Conservation (phyloP, 2,113 vertebrate species). For the Uropsilus gracilis region DNA sequence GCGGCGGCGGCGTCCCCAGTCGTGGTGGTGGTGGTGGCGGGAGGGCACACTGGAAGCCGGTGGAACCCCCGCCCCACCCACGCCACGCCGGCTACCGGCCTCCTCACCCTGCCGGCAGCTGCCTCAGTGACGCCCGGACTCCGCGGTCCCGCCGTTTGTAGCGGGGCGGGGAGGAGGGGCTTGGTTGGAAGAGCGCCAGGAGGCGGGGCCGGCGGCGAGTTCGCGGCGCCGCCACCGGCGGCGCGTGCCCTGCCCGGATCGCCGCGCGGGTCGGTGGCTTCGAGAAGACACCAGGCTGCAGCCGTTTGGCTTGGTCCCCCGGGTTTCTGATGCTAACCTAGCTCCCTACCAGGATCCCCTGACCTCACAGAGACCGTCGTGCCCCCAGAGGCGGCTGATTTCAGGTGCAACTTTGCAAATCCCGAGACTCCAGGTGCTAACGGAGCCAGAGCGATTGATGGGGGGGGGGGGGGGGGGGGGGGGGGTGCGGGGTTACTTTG, state of each 20-base stretch:
- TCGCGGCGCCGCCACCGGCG: slow-evolving; percentile 20
- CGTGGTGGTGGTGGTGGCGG: slow-evolving; percentile 12
- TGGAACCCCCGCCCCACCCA: slow-evolving; percentile 53
- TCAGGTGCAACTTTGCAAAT: slow-evolving; percentile 68
- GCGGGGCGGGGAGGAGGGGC: slow-evolving; percentile 76
- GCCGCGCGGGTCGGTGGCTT: neutral
- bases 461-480: no score
- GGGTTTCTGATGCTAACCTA: neutral
- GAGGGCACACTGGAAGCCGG: slow-evolving; percentile 57
- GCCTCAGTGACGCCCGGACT: slow-evolving; percentile 60
- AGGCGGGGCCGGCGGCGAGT: slow-evolving; percentile 73
- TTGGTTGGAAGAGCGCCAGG: slow-evolving; percentile 72
- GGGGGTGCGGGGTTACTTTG: slow-evolving; percentile 34
- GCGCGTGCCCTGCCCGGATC: neutral
- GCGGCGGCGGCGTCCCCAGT: neutral
- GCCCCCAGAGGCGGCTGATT: neutral
- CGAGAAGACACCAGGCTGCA: neutral
- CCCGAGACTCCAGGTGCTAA: neutral
- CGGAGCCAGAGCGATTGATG: neutral
- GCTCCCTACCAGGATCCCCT: neutral
- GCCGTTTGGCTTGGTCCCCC: neutral
- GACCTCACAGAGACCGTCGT: neutral
- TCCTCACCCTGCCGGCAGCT: slow-evolving; percentile 57
- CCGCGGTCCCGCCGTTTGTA: slow-evolving; percentile 80
- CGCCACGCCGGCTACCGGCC: neutral